Percentiles rank a stretch among this genome's conserved stretches.
Conservation (phyloP, 2,888 invertebrate species). For the Xestia ashworthii region DNA sequence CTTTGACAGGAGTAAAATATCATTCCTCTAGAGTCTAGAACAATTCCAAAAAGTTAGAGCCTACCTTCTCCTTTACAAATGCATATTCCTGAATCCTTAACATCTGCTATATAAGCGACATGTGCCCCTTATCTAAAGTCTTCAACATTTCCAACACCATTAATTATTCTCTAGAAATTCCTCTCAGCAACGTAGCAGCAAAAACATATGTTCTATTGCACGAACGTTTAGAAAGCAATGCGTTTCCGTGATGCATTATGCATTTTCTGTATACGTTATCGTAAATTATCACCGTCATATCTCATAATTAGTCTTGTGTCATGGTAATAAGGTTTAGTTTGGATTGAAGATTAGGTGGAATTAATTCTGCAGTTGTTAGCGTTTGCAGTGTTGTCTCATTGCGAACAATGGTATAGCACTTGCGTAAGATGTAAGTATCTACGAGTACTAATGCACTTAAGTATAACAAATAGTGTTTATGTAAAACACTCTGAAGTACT, state of each 20-base stretch:
- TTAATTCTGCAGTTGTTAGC: slow-evolving; percentile 66
- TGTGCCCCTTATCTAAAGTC: slow-evolving; percentile 23
- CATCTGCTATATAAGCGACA: slow-evolving; percentile 9
- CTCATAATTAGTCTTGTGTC: slow-evolving; percentile 52
- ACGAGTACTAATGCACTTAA: slow-evolving; percentile 52
- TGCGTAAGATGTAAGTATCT: slow-evolving; percentile 64
- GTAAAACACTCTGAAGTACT: slow-evolving; percentile 39
- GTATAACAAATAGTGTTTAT: slow-evolving; percentile 46
- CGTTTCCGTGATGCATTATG: slow-evolving; percentile 76
- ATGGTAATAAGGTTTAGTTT: slow-evolving; percentile 57
- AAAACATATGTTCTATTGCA: slow-evolving; percentile 70
- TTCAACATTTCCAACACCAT: slow-evolving; percentile 49
- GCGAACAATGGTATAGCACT: slow-evolving; percentile 71
- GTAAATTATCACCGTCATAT: slow-evolving; percentile 54
- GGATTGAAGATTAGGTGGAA: slow-evolving; percentile 35
- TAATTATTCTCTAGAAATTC: slow-evolving; percentile 52
- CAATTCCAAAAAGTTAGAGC: neutral
- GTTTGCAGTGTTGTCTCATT: slow-evolving; percentile 65
- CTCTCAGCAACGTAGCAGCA: slow-evolving; percentile 55
- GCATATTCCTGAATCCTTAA: slow-evolving; percentile 9
- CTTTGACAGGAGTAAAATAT: neutral
- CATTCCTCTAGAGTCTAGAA: neutral
- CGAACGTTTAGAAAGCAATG: slow-evolving; percentile 77
- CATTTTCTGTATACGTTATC: slow-evolving; percentile 69
- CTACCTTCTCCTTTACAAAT: neutral